Conservation (phyloP, 2,797 vertebrate genomes). For the Echeneis naucrates region DNA sequence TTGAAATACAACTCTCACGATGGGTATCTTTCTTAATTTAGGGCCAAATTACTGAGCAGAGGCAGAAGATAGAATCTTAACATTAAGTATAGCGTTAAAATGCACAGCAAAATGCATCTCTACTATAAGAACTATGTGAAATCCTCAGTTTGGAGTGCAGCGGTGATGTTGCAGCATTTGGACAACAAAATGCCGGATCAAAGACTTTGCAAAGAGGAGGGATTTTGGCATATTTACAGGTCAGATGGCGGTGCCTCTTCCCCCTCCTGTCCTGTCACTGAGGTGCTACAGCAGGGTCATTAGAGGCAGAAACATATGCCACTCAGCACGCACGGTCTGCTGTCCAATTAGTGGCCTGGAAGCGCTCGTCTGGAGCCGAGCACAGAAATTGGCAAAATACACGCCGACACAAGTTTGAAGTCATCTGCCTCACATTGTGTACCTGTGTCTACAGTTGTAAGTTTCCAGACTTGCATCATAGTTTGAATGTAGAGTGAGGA, state of each 20-base stretch:
- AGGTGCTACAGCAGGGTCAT: conserved; percentile 73
- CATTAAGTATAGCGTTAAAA: conserved; percentile 9
- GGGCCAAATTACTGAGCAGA: conserved; percentile 11
- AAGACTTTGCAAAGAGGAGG: conserved; percentile 59
- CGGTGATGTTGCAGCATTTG: conserved; percentile 42
- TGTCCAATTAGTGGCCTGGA: conserved; percentile 77
- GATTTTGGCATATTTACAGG: conserved; percentile 65
- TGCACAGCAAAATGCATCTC: neutral
- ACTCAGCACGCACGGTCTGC: conserved; percentile 65
- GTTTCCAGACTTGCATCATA: conserved; percentile 43
- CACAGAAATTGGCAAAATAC: conserved; percentile 38
- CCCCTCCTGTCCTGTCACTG: conserved; percentile 51
- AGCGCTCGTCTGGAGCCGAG: conserved; percentile 64
- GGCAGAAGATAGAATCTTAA: neutral
- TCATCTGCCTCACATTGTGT: conserved; percentile 47
- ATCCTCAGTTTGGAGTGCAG: neutral
- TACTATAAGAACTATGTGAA: neutral
- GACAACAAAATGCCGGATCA: conserved; percentile 77
- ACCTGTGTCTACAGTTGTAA: conserved; percentile 38
- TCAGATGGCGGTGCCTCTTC: conserved; percentile 59
- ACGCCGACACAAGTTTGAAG: conserved; percentile 22
- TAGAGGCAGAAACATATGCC: conserved; percentile 78
- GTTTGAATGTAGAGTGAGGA: conserved; percentile 43
- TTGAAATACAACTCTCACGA: conserved; percentile 35
- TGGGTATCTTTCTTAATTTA: conserved; percentile 47